Evolutionary conservation across 2,797 vertebrate species (phyloP), one percentile per base, ranked within the genome.

Genomic region (Acanthurus tractus): DNA sequence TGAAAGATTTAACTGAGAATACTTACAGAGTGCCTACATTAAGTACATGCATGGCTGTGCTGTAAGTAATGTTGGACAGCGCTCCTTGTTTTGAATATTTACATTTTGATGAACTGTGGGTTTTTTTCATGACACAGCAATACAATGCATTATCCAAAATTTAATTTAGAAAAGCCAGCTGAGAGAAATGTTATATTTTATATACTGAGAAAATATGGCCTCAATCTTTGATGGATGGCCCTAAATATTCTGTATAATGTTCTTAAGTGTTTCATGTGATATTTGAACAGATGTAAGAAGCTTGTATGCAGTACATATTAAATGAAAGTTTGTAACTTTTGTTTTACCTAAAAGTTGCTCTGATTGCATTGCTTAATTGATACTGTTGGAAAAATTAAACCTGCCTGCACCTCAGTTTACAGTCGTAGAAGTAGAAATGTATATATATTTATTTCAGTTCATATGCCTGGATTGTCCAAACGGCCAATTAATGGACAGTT

Each of bases 381-480:
- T 10, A n/a, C 11, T 58, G 54, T 63, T 2, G 25, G 44, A 15
- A 34, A 40, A 20, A 61, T 68, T 42, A 14, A 70, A 59, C 58
- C 20, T 29, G 20, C 22, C 23, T 45, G 14, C n/a, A 12, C 13
- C 38, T 0, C 10, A 62, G 6, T 46, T 46, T 2, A 9, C 4
- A 53, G 8, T 25, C 22, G 0, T 17, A 0, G 8, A 61, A 44
- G 22, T 25, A 48, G 13, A 58, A 52, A 44, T 58, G 36, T 12
- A n/a, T 29, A 54, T 36, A 22, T 53, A 17, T 71, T 17, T 62
- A 5, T 49, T 25, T 50, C 36, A 20, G 11, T 20, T 17, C 20
- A 44, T 22, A 29, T 0, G 14, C 8, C 34, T 22, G 22, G 38
- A 53, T 74, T 10, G 17, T 17, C 17, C n/a, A n/a, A 40, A 63